Conservation (phyloP, 2,797 vertebrate species). For the Novumbra hubbsi region DNA sequence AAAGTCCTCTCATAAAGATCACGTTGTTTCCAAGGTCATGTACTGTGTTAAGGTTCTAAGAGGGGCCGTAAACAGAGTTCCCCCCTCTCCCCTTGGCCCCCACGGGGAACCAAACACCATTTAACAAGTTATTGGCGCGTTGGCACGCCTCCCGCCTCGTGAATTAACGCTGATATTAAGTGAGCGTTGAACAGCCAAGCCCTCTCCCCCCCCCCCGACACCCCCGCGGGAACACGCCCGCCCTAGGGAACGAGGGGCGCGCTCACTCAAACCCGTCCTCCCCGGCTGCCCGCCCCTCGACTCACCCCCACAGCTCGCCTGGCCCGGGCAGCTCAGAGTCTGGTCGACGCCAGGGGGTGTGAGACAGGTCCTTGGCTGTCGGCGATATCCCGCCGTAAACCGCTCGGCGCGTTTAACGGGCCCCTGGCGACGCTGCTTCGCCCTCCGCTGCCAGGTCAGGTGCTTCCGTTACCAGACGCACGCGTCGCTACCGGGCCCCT, state of each 20-base stretch:
- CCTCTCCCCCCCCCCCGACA: constrained; percentile 16
- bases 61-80: constrained; percentile 52
- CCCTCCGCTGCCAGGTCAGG: not conserved
- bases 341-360: constrained; percentile 42
- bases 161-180: constrained; percentile 60
- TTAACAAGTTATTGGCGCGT: constrained; percentile 40
- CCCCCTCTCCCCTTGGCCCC: constrained; percentile 1
- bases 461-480: not conserved
- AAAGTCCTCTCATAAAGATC: constrained; percentile 50
- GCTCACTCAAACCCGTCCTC: not conserved
- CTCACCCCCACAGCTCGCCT: constrained; percentile 7
- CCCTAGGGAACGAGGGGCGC: too few relatives aligned
- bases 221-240: not conserved
- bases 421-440: constrained; percentile 53
- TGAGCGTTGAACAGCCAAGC: constrained; percentile 31
- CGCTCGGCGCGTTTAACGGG: constrained; percentile 50
- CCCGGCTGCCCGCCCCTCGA: constrained; percentile 7
- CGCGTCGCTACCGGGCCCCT: constrained; percentile 23
- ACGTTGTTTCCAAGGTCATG: constrained; percentile 57
- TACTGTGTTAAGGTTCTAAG: constrained; percentile 58
- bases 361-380: constrained; percentile 32
- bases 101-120: constrained; percentile 39
- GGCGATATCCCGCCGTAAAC: constrained; percentile 45
- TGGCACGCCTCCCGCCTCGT: constrained; percentile 33
- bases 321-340: constrained; percentile 8